A percentile compares a stretch with the other conserved stretches of the same genome.
Conservation (phyloP, 2,888 invertebrate species). For the Ischnus inquisitorius region DNA sequence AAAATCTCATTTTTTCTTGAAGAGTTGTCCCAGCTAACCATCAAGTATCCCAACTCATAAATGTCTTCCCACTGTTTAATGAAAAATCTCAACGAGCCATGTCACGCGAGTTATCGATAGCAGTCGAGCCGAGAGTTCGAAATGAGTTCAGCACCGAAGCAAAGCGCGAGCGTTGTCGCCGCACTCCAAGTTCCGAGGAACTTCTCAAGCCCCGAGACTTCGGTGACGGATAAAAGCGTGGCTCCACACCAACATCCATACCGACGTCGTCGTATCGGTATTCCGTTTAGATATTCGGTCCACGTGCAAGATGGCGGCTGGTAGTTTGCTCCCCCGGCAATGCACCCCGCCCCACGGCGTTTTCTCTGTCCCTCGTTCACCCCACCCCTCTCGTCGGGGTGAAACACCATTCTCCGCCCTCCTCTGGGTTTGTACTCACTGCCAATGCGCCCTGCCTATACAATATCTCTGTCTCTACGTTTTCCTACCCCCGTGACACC, state of each 20-base stretch:
- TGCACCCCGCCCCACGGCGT: slow-evolving; percentile 78
- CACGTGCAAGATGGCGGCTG: slow-evolving; percentile 85
- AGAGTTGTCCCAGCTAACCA: too few species aligned
- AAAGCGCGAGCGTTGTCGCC: slow-evolving; percentile 1
- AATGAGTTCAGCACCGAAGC: neutral
- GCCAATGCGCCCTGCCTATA: slow-evolving; percentile 19
- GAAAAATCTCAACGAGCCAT: slow-evolving; percentile 19
- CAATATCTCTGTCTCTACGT: slow-evolving; percentile 32
- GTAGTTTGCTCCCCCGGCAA: slow-evolving; percentile 82
- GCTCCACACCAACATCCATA: neutral
- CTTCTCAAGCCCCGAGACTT: neutral
- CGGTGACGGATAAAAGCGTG: slow-evolving; percentile 12
- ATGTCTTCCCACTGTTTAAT: too few species aligned
- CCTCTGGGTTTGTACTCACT: slow-evolving; percentile 37
- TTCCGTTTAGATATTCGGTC: slow-evolving; percentile 81
- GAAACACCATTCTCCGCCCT: slow-evolving; percentile 52
- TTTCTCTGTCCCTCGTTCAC: slow-evolving; percentile 64
- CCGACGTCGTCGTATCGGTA: slow-evolving; percentile 67
- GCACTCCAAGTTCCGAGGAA: neutral
- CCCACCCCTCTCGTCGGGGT: slow-evolving; percentile 46
- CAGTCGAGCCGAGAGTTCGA: slow-evolving; percentile 15
- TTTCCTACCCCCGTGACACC: slow-evolving; percentile 33
- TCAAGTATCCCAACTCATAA: too few species aligned
- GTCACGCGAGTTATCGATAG: slow-evolving; percentile 17
- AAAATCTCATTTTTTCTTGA: too few species aligned